Evolutionary conservation across 2,888 invertebrate species (phyloP).

Genomic region (Andrena fulva): DNA sequence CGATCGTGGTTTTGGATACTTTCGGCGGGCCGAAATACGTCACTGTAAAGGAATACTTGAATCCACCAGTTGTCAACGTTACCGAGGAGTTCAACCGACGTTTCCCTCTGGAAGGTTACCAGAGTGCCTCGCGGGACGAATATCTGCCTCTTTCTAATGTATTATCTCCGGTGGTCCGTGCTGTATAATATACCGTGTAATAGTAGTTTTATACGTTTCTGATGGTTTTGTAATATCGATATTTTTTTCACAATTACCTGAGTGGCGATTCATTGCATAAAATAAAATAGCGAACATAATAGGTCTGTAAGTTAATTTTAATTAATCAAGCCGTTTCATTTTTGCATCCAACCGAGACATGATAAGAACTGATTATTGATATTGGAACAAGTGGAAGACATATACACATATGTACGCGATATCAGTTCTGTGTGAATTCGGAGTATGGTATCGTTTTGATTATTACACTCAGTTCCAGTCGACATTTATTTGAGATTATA

Average conservation of each 20-base stretch:
- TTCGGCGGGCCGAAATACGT: conserved; percentile 93
- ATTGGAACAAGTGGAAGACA: too few relatives aligned
- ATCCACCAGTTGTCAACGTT: conserved; percentile 69
- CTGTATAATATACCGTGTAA: conserved; percentile 21
- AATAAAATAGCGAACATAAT: conserved; percentile 2
- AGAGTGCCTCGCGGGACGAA: conserved; percentile 5
- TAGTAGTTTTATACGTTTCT: conserved; percentile 3
- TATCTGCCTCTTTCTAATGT: conserved; percentile 29
- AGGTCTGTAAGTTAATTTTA: not conserved
- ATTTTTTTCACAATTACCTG: conserved; percentile 16
- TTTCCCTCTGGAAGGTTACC: conserved; percentile 22
- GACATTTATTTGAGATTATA: conserved; percentile 31
- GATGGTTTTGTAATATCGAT: not conserved
- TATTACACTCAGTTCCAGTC: conserved; percentile 21
- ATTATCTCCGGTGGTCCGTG: conserved; percentile 39
- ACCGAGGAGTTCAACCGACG: conserved; percentile 51
- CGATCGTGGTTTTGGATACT: conserved; percentile 91
- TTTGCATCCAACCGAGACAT: not conserved
- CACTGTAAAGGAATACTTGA: conserved; percentile 87
- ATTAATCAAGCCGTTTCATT: not conserved
- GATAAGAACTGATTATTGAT: not conserved
- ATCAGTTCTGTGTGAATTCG: not conserved
- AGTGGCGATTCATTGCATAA: not conserved
- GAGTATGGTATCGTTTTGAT: not conserved
- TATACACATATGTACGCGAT: too few relatives aligned